Percentiles rank a stretch among this genome's conserved stretches.
These are phyloP conservation scores for Cololabis saira DNA, from an alignment of 2,113 vertebrate genomes.

Conservation along the genomic window DNA sequence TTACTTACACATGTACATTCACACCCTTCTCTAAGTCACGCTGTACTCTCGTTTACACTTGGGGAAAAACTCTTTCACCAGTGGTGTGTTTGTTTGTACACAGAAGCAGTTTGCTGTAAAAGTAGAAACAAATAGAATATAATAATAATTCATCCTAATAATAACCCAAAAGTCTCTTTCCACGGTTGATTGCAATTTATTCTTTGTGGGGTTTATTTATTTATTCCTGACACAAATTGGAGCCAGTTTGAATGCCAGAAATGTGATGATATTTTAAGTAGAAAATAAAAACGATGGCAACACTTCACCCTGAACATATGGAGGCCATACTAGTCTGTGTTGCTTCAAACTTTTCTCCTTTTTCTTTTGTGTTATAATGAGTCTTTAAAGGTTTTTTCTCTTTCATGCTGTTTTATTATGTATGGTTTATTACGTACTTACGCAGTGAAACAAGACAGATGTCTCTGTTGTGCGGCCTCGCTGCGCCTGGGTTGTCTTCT, in stretches of 20 bases:
- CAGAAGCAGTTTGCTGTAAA: neutral
- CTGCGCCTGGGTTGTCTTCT: neutral
- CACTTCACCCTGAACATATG: too few relatives aligned
- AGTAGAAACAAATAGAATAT: neutral
- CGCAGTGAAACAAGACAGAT: conserved; percentile 4
- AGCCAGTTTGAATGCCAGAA: too few relatives aligned
- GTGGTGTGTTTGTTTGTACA: conserved; percentile 16
- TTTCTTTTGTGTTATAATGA: neutral
- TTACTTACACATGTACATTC: conserved; percentile 71
- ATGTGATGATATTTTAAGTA: neutral
- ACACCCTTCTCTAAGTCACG: conserved; percentile 56
- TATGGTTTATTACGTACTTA: conserved; percentile 8
- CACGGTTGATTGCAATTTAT: too few relatives aligned
- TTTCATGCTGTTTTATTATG: conserved; percentile 7
- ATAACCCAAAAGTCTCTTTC: too few relatives aligned
- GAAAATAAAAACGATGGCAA: neutral
- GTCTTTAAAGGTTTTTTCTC: neutral
- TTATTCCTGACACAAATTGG: too few relatives aligned
- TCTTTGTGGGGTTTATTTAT: too few relatives aligned
- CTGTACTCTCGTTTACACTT: conserved; percentile 63
- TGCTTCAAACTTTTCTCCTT: too few relatives aligned
- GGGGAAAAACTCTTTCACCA: conserved; percentile 17
- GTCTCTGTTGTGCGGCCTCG: neutral
- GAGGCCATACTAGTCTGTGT: too few relatives aligned
- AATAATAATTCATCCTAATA: neutral